Evolutionary conservation across 2,888 invertebrate species (phyloP), one percentile per base, ranked within the genome.

Genomic region (Archaeoteleia sp.): DNA sequence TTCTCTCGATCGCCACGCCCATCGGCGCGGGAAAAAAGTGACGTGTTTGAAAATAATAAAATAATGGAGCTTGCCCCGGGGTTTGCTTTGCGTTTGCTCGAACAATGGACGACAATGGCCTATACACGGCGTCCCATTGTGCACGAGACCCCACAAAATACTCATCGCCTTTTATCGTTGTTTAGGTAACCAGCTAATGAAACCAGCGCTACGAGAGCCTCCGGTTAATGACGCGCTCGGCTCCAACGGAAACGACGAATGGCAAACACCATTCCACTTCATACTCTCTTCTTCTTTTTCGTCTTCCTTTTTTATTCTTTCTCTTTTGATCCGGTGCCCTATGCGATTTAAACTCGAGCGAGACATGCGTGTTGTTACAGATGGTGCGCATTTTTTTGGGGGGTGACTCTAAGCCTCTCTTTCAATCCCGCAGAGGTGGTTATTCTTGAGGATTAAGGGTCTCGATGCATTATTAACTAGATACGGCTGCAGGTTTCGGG

Each of bases 121-220:
- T 73, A 78, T 79, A 78, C 79, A 75, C 76, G 67, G 58, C 70
- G 55, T 68, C 67, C 78, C 70, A 82, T 84, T 84, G 83, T 84
- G 65, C 69, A 61, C 68, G 69, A 74, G 74, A 75, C 81, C 83
- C 83, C 76, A 84, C 84, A 83, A 84, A 84, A 83, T 84, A 81
- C 84, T 84, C 84, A 82, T 84, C 83, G 83, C 73, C 74, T 81
- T 83, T 84, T 83, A 83, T 84, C 82, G 82, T 78, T 82, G 82
- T 82, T 84, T 80, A 82, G 78, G 61, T 76, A 78, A 74, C 73
- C 77, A 73, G 72, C 80, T 83, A 81, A 84, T 80, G 77, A 77
- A 74, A 78, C 72, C 67, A 57, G 70, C 39, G 63, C 53, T 42
- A 27, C 51, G 35, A 63, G 65, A 53, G 55, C 57, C 65, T 68